Evolutionary conservation across 1,140 invertebrate species (phyloP).

Genomic region (Patella vulgata): DNA sequence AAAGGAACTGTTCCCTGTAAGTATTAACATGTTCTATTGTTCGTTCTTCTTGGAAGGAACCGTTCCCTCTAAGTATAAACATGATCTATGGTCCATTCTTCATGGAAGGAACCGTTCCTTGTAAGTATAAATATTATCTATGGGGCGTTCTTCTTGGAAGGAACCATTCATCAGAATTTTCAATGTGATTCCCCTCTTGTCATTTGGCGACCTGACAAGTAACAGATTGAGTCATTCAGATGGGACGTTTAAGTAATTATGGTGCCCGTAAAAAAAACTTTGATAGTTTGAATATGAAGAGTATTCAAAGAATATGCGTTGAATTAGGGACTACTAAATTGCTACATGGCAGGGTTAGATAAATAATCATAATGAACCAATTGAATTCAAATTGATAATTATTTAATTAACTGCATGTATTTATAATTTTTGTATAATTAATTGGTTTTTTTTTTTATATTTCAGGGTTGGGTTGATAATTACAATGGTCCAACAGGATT

Average conservation of each 20-base stretch:
- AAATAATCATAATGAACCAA: no score
- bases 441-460: slow-evolving; percentile 11
- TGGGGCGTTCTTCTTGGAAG: slow-evolving; percentile 82
- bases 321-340: no score
- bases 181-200: slow-evolving; percentile 70
- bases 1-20: slow-evolving; percentile 85
- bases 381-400: no score
- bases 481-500: slow-evolving; percentile 98
- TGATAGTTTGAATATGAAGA: no score
- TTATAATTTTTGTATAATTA: no score
- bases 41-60: slow-evolving; percentile 91
- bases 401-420: neutral
- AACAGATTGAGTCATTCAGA: neutral
- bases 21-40: slow-evolving; percentile 87
- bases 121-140: slow-evolving; percentile 69
- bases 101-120: slow-evolving; percentile 91
- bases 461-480: slow-evolving; percentile 91
- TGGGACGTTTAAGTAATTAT: neutral
- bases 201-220: no score
- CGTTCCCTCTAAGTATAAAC: slow-evolving; percentile 74
- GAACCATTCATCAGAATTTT: slow-evolving; percentile 81
- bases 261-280: no score
- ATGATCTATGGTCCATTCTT: slow-evolving; percentile 92
- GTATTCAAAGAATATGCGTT: no score
- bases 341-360: no score